A percentile compares a stretch with the other conserved stretches of the same genome.
Conservation (phyloP, 2,797 vertebrate species). For the Gadopsis marmoratus region DNA sequence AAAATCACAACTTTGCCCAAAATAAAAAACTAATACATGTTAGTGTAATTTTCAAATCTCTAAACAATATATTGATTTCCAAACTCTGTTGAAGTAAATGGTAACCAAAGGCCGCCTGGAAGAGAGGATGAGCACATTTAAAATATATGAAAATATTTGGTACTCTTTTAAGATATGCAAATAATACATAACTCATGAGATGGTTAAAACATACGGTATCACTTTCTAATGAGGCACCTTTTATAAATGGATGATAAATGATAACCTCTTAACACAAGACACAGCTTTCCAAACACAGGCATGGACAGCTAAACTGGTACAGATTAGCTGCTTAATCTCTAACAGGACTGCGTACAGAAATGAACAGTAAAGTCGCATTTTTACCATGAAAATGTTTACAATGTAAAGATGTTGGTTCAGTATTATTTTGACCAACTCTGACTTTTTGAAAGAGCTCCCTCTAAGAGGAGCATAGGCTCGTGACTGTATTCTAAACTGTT, state of each 20-base stretch:
- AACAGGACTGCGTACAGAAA: not conserved
- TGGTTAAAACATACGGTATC: not conserved
- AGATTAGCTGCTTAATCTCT: not conserved
- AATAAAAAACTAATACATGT: not conserved
- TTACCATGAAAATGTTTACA: not conserved
- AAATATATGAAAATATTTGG: not conserved
- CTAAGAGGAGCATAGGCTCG: not conserved
- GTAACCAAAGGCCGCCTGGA: not conserved
- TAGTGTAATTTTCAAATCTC: not conserved
- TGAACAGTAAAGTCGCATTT: not conserved
- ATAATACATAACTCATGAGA: not conserved
- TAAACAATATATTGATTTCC: not conserved
- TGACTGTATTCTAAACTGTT: not conserved
- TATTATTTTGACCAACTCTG: not conserved
- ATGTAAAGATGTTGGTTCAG: not conserved
- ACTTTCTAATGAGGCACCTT: slow-evolving; percentile 1
- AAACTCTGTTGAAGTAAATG: slow-evolving; percentile 6
- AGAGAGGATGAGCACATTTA: not conserved
- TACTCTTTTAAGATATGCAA: not conserved
- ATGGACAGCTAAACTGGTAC: too few relatives aligned
- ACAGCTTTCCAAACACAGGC: not conserved
- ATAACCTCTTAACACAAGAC: not conserved
- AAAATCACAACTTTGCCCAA: not conserved
- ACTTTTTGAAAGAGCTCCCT: not conserved
- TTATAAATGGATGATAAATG: not conserved